Base-by-base conservation (phyloP, 2,113 vertebrate species). In the Calypte anna region DNA sequence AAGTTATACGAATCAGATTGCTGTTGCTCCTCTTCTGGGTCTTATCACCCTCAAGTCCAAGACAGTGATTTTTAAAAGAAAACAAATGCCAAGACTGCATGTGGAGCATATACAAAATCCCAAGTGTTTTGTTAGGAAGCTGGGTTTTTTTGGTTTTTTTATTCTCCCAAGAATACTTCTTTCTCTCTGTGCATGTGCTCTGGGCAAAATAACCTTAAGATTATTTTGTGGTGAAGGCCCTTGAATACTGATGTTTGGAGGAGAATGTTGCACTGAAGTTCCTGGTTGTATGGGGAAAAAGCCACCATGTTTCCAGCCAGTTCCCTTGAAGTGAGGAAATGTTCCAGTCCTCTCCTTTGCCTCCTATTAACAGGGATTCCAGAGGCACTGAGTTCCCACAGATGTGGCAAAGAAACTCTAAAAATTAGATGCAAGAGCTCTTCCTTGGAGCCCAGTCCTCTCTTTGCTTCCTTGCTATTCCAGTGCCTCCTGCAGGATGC, bases 301-400 rank as follows among this genome's bases (percentile, higher is more conserved):
- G 10, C 1, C 5, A 21, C 0, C 5, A 23, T 0, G 0, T 86
- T 86, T 68, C 54, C 38, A 68, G 11, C 23, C 62, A 85, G 3
- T 69, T 67, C 62, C 84, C 17, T 53, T 28, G 95, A 93, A 85
- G 58, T 9, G 2, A 44, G 48, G 62, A 87, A 87, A 40, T 1
- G 0, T 90, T 86, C 44, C 10, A 3, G 72, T 82, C 70, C 22
- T n/a, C 38, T 78, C 27, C 33, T 90, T 46, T 82, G 62, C 63
- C n/a, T 85, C 28, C 69, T 89, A 3, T 68, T 87, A 93, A 21
- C 38, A 55, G 48, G 4, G 9, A 57, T 93, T 73, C 69, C 58
- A 73, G 66, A 64, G 53, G 40, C 13, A 6, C 48, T 76, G 91
- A 90, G 53, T 58, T 94, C 79, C 46, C 40, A n/a, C 36, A 85